Conservation (phyloP, 2,888 invertebrate species). For the Leptinotarsa rubiginosa region DNA sequence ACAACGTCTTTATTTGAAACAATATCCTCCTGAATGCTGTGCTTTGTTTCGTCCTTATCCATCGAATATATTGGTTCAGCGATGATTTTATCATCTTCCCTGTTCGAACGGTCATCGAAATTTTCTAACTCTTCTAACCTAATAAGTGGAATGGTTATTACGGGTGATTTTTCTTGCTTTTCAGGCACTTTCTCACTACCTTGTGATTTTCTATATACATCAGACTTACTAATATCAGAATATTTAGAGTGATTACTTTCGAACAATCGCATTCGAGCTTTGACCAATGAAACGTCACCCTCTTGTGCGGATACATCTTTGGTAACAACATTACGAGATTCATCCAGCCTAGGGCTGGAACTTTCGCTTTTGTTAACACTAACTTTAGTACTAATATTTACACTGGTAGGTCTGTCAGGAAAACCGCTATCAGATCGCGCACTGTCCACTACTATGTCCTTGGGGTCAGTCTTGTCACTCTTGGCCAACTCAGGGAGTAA, state of each 20-base stretch:
- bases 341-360: constrained; percentile 44
- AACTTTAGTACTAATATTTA: constrained; percentile 50
- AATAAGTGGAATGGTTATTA: constrained; percentile 37
- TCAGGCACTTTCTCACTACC: constrained; percentile 44
- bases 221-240: constrained; percentile 45
- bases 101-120: constrained; percentile 24
- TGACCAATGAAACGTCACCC: constrained; percentile 61
- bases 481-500: constrained; percentile 25
- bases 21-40: constrained; percentile 22
- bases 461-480: constrained; percentile 32
- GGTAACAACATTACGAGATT: constrained; percentile 62
- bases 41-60: constrained; percentile 23
- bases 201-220: constrained; percentile 46
- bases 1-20: neutral
- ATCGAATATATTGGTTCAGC: neutral
- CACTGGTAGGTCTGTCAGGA: constrained; percentile 48
- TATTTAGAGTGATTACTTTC: constrained; percentile 54
- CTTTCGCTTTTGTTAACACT: constrained; percentile 50
- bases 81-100: constrained; percentile 5
- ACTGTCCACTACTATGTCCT: constrained; percentile 40
- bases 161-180: constrained; percentile 23
- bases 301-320: constrained; percentile 60
- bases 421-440: constrained; percentile 56
- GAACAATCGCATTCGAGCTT: constrained; percentile 64
- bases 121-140: constrained; percentile 23